Evolutionary conservation across 2,797 vertebrate genomes (phyloP), one percentile per base, ranked within the genome.

Genomic region (Zenarchopterus dispar): DNA sequence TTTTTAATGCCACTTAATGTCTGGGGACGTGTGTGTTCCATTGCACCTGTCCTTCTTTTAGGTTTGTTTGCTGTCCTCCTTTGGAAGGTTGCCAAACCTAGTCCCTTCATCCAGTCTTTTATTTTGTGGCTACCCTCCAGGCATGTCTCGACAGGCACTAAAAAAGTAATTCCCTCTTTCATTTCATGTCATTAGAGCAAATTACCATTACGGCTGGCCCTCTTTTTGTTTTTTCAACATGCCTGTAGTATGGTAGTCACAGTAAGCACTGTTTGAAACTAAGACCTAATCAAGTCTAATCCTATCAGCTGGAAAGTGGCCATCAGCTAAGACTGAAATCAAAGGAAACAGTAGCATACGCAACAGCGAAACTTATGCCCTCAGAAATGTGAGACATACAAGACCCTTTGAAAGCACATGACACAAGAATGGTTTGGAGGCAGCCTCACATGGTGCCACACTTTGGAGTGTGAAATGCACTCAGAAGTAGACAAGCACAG

Each of bases 241-340:
- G 16, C 55, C 57, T 36, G 58, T 85, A 70, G 71, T 78, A 76
- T 67, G 60, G 70, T 67, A 84, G 84, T 85, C 78, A 64, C 67
- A 79, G 69, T 81, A 86, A 91, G 89, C 77, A 81, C 66, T 45
- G 64, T 80, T 77, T 72, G 81, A 70, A 59, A 70, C 72, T 26
- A 51, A 73, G 31, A 71, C 80, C 85, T 90, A 91, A 89, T 91
- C 85, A 68, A 28, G 75, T 80, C 84, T 89, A 92, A 90, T 91
- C 86, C 88, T 66, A 75, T 91, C 75, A 86, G 75, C 67, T 57
- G 63, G 70, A 83, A 70, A 84, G 78, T 61, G 62, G 78, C 77
- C 62, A 77, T 73, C 55, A 75, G 82, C 84, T 79, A 81, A 81
- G 68, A 72, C 72, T 67, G 9, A 81, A 87, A 77, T 79, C 77